These are phyloP conservation scores for Paradoxurus hermaphroditus DNA, from an alignment of 2,113 vertebrate genomes.

Conservation along the genomic window DNA sequence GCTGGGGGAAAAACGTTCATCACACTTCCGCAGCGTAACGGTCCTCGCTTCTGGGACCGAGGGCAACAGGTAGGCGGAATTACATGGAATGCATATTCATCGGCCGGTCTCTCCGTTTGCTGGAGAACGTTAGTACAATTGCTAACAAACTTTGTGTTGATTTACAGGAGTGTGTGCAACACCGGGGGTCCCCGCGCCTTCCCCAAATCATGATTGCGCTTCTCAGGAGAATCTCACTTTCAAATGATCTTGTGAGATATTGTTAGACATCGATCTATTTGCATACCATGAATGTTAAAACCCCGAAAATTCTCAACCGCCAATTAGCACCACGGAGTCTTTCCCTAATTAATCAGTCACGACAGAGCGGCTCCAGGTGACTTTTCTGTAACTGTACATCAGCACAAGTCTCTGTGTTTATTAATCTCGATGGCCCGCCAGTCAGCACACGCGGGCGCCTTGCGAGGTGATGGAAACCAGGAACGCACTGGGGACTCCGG, in stretches of 20 bases:
- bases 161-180: rapidly evolving
- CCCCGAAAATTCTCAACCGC: constrained; percentile 72
- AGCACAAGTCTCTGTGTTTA: neutral
- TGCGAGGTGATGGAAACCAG: neutral
- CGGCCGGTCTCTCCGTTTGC: neutral
- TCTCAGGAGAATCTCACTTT: constrained; percentile 73
- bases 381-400: constrained; percentile 20
- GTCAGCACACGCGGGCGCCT: neutral
- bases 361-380: constrained; percentile 76
- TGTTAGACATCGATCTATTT: constrained; percentile 76
- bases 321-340: constrained; percentile 49
- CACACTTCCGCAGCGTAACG: neutral
- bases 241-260: constrained; percentile 81
- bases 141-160: neutral
- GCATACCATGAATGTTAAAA: constrained; percentile 81
- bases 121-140: neutral
- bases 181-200: neutral
- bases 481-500: rapidly evolving
- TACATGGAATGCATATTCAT: neutral
- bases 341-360: constrained; percentile 80
- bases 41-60: neutral
- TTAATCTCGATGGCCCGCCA: constrained; percentile 61
- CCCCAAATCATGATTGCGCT: constrained; percentile 57
- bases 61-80: neutral
- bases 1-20: neutral